A percentile compares a stretch with the other conserved stretches of the same genome.
phyloP scores from a whole-genome alignment of 2,888 invertebrate genomes.

The Nezara viridula region DNA sequence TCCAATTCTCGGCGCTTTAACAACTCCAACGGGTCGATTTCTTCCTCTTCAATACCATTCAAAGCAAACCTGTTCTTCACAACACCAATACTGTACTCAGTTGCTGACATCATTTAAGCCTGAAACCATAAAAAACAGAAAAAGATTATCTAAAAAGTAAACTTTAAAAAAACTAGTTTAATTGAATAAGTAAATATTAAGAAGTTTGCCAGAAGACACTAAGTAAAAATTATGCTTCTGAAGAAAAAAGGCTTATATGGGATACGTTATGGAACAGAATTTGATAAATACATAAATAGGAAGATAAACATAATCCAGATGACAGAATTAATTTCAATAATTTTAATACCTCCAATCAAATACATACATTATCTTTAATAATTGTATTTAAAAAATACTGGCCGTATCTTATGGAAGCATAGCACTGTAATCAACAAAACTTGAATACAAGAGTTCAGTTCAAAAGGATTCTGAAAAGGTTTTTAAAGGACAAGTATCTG shows the following conservation, averaged over 20 bases:
- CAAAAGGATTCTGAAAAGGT: too few relatives aligned
- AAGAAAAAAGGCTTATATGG: neutral
- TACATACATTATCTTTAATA: neutral
- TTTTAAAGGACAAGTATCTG: too few relatives aligned
- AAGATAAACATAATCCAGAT: neutral
- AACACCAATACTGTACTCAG: slow-evolving; percentile 85
- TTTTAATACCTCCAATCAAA: neutral
- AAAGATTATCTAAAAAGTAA: neutral
- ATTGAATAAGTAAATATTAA: neutral
- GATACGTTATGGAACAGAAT: neutral
- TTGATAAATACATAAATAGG: neutral
- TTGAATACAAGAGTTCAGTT: too few relatives aligned
- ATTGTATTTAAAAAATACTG: neutral
- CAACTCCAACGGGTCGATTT: slow-evolving; percentile 83
- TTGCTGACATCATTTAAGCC: slow-evolving; percentile 59
- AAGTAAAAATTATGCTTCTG: neutral
- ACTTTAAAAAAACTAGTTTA: neutral
- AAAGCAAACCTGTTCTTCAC: slow-evolving; percentile 85
- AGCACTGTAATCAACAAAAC: too few relatives aligned
- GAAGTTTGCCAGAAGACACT: neutral
- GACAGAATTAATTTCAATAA: neutral
- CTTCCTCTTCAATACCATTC: slow-evolving; percentile 83
- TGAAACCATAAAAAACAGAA: slow-evolving; percentile 53
- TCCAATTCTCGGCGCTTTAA: slow-evolving; percentile 84
- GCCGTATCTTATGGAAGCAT: too few relatives aligned